Conservation (phyloP, 1,140 invertebrate genomes). For the Drosophila pseudoananassae region DNA sequence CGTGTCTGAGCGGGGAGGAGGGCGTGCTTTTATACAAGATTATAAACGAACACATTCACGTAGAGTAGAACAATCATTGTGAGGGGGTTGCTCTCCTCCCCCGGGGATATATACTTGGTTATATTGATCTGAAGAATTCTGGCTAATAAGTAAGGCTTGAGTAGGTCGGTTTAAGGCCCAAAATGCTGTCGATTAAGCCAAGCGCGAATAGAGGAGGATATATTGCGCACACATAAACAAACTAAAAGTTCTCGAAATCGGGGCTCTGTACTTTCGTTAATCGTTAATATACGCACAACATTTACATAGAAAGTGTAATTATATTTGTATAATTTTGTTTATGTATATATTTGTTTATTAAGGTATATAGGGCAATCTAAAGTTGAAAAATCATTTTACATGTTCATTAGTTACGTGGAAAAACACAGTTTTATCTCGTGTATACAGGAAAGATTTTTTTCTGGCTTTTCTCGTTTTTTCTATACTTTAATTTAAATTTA, state of each 20-base stretch:
- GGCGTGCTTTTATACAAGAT: conserved; percentile 56
- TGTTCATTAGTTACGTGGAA: conserved; percentile 57
- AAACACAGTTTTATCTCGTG: conserved; percentile 55
- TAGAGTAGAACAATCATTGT: conserved; percentile 32
- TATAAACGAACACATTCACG: conserved; percentile 58
- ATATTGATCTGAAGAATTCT: conserved; percentile 42
- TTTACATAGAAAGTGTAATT: conserved; percentile 47
- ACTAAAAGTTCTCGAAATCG: conserved; percentile 31
- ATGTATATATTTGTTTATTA: conserved; percentile 18
- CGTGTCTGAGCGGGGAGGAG: conserved; percentile 37
- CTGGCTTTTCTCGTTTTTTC: conserved; percentile 16
- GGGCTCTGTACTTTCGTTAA: conserved; percentile 28
- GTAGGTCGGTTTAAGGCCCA: conserved; percentile 39
- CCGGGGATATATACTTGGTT: conserved; percentile 21
- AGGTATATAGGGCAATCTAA: conserved; percentile 40
- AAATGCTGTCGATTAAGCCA: conserved; percentile 34
- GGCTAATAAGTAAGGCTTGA: conserved; percentile 33
- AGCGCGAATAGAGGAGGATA: conserved; percentile 28
- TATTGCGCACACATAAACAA: conserved; percentile 43
- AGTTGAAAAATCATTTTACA: conserved; percentile 74
- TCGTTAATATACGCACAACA: conserved; percentile 42
- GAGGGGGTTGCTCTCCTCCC: conserved; percentile 32
- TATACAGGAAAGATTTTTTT: conserved; percentile 57
- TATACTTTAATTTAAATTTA: conserved; percentile 61
- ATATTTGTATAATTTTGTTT: conserved; percentile 36